Evolutionary conservation across 2,797 vertebrate species (phyloP), one percentile per base, ranked within the genome.

Genomic region (Bradypodion pumilum): DNA sequence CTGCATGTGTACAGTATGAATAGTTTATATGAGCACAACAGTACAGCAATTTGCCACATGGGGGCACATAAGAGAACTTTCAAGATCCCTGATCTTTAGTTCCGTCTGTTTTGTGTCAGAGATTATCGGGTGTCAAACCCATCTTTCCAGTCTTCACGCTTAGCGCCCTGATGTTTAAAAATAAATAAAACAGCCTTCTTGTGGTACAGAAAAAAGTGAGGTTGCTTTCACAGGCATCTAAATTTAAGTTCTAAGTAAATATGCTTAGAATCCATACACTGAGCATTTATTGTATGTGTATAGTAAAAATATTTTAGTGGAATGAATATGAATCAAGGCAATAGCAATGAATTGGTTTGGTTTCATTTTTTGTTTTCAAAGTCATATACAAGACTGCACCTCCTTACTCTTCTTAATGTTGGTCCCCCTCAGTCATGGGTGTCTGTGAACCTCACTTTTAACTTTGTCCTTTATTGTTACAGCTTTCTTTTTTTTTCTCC

Each of bases 21-120:
- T 25, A 2, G 5, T 66, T 70, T n/a, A 0, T 74, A 19, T 68
- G 82, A 87, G 75, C 86, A 60, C 29, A 78, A 7, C 63, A n/a
- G 2, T 59, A n/a, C 27, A 40, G 68, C 2, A 69, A 29, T 69
- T 91, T 75, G 74, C 78, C 85, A 70, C 86, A 90, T 92, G 87
- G 81, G 88, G 92, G 85, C 87, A 87, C 73, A 80, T 90, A 80
- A 88, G 70, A 89, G 80, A 90, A 82, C 29, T n/a, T 42, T 60
- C 21, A 86, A 88, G 49, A 27, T n/a, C 27, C 42, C 66, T 68
- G 10, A 21, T 90, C 78, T 85, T 63, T 81, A n/a, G 68, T 32
- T 37, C 23, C 9, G 9, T n/a, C n/a, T n/a, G n/a, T n/a, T n/a
- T n/a, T n/a, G n/a, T n/a, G n/a, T n/a, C n/a, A n/a, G n/a, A n/a